Conservation (phyloP, 2,113 vertebrate species). For the Urocynchramus pylzowi region DNA sequence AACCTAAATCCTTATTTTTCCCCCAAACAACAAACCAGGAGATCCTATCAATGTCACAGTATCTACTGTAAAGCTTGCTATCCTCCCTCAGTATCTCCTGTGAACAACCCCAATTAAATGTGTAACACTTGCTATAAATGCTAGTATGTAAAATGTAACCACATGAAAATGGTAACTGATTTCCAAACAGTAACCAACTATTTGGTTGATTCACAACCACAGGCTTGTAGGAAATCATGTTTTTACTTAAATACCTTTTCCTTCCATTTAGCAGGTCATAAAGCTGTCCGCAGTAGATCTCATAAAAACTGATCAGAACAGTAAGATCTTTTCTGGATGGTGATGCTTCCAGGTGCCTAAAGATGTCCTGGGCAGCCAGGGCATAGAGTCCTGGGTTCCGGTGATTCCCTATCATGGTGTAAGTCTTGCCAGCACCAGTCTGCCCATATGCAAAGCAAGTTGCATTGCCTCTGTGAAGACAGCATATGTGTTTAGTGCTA, state of each 20-base stretch:
- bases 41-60: neutral
- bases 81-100: neutral
- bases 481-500: neutral
- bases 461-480: slow-evolving; percentile 80
- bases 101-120: neutral
- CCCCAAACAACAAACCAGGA: neutral
- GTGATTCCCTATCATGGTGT: slow-evolving; percentile 88
- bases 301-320: slow-evolving; percentile 91
- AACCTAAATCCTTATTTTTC: neutral
- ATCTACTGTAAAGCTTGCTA: neutral
- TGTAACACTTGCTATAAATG: neutral
- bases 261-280: slow-evolving; percentile 87
- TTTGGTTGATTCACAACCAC: neutral
- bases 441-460: slow-evolving; percentile 93
- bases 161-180: neutral
- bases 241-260: slow-evolving; percentile 77
- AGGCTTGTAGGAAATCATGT: neutral
- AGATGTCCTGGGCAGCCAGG: slow-evolving; percentile 87
- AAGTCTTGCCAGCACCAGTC: slow-evolving; percentile 91
- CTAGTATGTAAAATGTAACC: neutral
- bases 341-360: slow-evolving; percentile 74
- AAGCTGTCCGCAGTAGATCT: slow-evolving; percentile 93
- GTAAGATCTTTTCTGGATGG: slow-evolving; percentile 52
- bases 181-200: neutral
- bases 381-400: slow-evolving; percentile 83